Percentiles rank a stretch among this genome's conserved stretches.
These are phyloP conservation scores for Pithecia hirsuta DNA, from an alignment of 2,797 vertebrate genomes.

Conservation along the genomic window DNA sequence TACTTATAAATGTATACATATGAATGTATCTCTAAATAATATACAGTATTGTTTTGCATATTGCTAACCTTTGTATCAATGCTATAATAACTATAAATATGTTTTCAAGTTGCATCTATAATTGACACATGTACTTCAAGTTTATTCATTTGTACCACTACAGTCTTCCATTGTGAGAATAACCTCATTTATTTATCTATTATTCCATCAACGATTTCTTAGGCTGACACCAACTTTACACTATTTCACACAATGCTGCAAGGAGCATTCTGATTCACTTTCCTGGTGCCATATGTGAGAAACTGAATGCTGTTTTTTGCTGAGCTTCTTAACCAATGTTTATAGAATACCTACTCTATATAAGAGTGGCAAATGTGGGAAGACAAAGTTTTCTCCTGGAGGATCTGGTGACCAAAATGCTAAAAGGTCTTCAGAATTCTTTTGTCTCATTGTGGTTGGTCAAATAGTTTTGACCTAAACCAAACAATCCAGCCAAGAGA, in stretches of 20 bases:
- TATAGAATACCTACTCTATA: neutral
- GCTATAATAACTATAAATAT: neutral
- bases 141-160: constrained; percentile 3
- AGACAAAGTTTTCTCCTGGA: neutral
- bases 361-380: neutral
- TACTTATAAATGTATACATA: neutral
- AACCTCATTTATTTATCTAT: neutral
- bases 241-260: neutral
- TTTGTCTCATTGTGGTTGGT: neutral
- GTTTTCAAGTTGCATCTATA: neutral
- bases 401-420: neutral
- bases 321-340: neutral
- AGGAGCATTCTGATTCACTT: constrained; percentile 9
- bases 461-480: constrained; percentile 21
- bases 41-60: neutral
- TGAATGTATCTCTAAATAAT: neutral
- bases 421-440: constrained; percentile 29
- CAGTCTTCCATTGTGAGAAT: neutral
- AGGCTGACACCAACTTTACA: constrained; percentile 31
- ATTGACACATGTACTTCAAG: neutral
- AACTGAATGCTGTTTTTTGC: neutral
- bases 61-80: constrained; percentile 28
- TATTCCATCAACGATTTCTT: neutral
- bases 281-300: neutral
- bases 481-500: neutral